Evolutionary conservation across 2,797 vertebrate genomes (phyloP).

Genomic region (Lophius americanus): DNA sequence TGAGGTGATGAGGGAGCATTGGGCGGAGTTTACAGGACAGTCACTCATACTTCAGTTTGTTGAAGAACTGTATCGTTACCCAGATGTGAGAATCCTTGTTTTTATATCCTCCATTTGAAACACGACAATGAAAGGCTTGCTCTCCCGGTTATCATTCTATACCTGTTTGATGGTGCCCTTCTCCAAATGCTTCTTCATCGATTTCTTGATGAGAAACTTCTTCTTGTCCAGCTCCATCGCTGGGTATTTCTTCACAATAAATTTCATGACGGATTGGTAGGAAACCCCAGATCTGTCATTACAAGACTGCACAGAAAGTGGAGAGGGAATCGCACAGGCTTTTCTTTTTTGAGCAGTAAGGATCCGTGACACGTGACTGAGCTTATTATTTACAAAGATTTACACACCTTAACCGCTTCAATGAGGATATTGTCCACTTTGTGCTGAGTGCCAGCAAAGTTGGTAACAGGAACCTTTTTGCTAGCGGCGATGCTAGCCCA

Average conservation of each 20-base stretch:
- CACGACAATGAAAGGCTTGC: background rate
- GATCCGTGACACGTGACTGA: background rate
- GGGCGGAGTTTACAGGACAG: background rate
- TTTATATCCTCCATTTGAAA: background rate
- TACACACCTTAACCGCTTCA: constrained; percentile 91
- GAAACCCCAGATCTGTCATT: constrained; percentile 91
- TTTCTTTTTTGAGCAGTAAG: background rate
- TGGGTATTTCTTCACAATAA: constrained; percentile 92
- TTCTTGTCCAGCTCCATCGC: constrained; percentile 92
- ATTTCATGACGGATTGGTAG: constrained; percentile 91
- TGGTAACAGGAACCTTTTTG: constrained; percentile 89
- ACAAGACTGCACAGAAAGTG: constrained; percentile 82
- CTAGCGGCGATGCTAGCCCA: constrained; percentile 94
- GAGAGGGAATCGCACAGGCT: background rate
- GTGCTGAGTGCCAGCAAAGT: constrained; percentile 88
- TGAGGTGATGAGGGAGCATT: background rate
- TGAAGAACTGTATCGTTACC: background rate
- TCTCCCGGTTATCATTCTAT: background rate
- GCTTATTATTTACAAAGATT: background rate
- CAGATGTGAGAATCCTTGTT: background rate
- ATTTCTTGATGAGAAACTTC: constrained; percentile 95
- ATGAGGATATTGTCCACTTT: constrained; percentile 95
- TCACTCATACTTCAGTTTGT: background rate
- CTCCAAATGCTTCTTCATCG: constrained; percentile 92
- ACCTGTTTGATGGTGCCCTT: constrained; percentile 96